Percentiles rank a stretch among this genome's conserved stretches.
Conservation (phyloP, 2,888 invertebrate genomes). For the Drosophila leonis region DNA sequence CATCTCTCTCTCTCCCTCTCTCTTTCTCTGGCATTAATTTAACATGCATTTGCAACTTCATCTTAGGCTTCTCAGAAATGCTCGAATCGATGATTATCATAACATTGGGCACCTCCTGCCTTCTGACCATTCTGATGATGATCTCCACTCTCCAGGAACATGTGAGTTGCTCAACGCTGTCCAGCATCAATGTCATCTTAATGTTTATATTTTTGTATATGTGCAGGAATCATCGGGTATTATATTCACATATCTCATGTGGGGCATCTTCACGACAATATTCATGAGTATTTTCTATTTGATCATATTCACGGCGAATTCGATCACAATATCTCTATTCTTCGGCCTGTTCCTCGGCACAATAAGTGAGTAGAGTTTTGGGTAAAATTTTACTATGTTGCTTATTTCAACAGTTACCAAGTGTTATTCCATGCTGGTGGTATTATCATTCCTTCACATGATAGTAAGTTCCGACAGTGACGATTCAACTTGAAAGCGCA, state of each 20-base stretch:
- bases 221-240: conserved; percentile 52
- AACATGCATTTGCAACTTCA: neutral
- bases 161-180: conserved; percentile 18
- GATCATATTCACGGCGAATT: neutral
- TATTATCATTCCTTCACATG: conserved; percentile 45
- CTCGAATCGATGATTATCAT: conserved; percentile 39
- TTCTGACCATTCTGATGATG: conserved; percentile 38
- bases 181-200: neutral
- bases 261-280: conserved; percentile 39
- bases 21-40: neutral
- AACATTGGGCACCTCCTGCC: conserved; percentile 27
- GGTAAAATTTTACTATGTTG: neutral
- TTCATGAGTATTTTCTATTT: conserved; percentile 30
- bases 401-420: conserved; percentile 39
- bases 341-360: conserved; percentile 14
- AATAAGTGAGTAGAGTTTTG: conserved; percentile 36
- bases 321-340: neutral
- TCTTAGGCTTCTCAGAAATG: conserved; percentile 36
- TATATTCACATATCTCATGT: conserved; percentile 44
- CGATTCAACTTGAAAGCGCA: conserved; percentile 20
- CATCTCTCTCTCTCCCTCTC: neutral
- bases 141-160: conserved; percentile 45
- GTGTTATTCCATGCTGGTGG: conserved; percentile 46
- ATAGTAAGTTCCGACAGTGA: conserved; percentile 46
- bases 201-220: neutral